Evolutionary conservation across 2,113 vertebrate genomes (phyloP).

Genomic region (Entelurus aequoreus): DNA sequence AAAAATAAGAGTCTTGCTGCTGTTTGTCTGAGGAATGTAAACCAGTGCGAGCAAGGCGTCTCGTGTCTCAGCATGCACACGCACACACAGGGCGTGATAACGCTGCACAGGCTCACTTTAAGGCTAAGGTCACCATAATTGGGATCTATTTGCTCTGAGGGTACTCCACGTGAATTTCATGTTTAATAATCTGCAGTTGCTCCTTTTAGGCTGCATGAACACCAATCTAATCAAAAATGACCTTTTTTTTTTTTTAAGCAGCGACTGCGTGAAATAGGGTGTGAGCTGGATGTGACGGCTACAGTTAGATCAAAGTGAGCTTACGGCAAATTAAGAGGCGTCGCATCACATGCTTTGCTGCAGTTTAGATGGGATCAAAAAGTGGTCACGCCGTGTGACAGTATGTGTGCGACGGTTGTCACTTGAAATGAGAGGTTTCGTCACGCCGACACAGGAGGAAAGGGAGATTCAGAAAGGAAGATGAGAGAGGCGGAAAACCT

Average conservation of each 20-base stretch:
- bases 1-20: slow-evolving; percentile 18
- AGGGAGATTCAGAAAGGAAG: slow-evolving; percentile 30
- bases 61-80: slow-evolving; percentile 57
- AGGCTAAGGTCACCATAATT: slow-evolving; percentile 40
- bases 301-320: slow-evolving; percentile 45
- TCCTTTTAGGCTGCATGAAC: slow-evolving; percentile 2
- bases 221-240: slow-evolving; percentile 10
- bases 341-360: slow-evolving; percentile 38
- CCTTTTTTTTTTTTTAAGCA: slow-evolving; percentile 10
- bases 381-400: slow-evolving; percentile 17
- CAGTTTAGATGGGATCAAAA: slow-evolving; percentile 24
- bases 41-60: slow-evolving; percentile 47
- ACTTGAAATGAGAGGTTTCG: slow-evolving; percentile 42
- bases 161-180: slow-evolving; percentile 14
- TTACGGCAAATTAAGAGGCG: slow-evolving; percentile 33
- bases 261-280: slow-evolving; percentile 8
- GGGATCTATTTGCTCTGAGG: slow-evolving; percentile 23
- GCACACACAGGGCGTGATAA: slow-evolving; percentile 25
- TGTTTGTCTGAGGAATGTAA: slow-evolving; percentile 64
- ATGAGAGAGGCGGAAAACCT: slow-evolving; percentile 30
- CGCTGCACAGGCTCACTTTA: slow-evolving; percentile 31
- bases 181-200: slow-evolving; percentile 5
- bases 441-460: slow-evolving; percentile 23
- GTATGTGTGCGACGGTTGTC: slow-evolving; percentile 22
- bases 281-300: slow-evolving; percentile 25